Percentiles rank a stretch among this genome's conserved stretches.
Conservation (phyloP, 1,140 invertebrate genomes). For the Drosophila grimshawi region DNA sequence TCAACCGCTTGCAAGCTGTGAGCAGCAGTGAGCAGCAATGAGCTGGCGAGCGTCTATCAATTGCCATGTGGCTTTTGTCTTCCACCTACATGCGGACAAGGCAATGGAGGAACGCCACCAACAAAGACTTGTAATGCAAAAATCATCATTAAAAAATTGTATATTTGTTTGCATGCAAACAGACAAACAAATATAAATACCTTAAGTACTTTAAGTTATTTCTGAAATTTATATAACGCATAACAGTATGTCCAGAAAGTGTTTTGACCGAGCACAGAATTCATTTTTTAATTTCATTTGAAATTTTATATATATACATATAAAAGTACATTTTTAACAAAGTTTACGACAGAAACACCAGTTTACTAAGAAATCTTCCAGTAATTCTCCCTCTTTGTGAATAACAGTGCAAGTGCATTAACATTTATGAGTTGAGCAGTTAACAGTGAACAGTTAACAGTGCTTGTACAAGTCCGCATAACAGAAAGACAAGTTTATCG, state of each 20-base stretch:
- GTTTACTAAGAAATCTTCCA: no score
- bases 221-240: no score
- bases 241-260: no score
- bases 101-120: neutral
- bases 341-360: no score
- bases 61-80: constrained; percentile 49
- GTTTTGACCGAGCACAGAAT: no score
- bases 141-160: no score
- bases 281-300: no score
- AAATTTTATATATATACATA: no score
- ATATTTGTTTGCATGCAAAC: no score
- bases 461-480: neutral
- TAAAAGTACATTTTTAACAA: no score
- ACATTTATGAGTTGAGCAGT: neutral
- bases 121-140: neutral
- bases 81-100: constrained; percentile 27
- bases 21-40: neutral
- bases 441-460: neutral
- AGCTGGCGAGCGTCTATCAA: constrained; percentile 43
- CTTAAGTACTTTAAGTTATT: no score
- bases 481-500: constrained; percentile 18
- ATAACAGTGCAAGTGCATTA: constrained; percentile 21
- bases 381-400: neutral
- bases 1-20: constrained; percentile 9
- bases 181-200: no score